Evolutionary conservation across 2,113 vertebrate species (phyloP).

Genomic region (Bombycilla garrulus): DNA sequence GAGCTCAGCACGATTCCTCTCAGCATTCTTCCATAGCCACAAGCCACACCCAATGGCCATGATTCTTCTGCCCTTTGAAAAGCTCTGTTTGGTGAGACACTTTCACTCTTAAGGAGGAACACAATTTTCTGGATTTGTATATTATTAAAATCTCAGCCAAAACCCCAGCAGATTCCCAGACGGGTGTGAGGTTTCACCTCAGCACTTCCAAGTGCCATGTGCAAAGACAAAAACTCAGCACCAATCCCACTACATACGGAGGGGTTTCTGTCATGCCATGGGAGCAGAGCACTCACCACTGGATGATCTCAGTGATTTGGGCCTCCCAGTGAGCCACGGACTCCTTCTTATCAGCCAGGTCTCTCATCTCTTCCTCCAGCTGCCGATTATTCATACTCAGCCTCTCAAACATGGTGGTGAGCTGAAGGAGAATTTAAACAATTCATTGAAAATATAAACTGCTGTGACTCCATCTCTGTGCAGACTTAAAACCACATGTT

Average conservation of each 20-base stretch:
- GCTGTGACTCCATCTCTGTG: background rate
- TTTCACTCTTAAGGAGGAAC: slow-evolving; percentile 30
- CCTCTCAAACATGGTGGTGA: slow-evolving; percentile 84
- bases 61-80: background rate
- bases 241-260: background rate
- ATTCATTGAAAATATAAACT: background rate
- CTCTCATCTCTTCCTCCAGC: slow-evolving; percentile 93
- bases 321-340: slow-evolving; percentile 98
- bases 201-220: background rate
- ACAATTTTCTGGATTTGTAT: background rate
- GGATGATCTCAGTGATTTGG: slow-evolving; percentile 98
- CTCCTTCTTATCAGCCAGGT: slow-evolving; percentile 95
- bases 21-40: slow-evolving; percentile 30
- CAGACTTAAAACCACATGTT: background rate
- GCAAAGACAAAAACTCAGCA: background rate
- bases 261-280: background rate
- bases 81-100: background rate
- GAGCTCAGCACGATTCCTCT: slow-evolving; percentile 12
- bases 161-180: background rate
- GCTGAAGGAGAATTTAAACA: slow-evolving; percentile 70
- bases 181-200: background rate
- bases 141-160: background rate
- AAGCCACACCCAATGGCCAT: background rate
- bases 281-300: slow-evolving; percentile 84
- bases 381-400: slow-evolving; percentile 84